Evolutionary conservation across 1,140 invertebrate genomes (phyloP).

Genomic region (Drosophila sp.): DNA sequence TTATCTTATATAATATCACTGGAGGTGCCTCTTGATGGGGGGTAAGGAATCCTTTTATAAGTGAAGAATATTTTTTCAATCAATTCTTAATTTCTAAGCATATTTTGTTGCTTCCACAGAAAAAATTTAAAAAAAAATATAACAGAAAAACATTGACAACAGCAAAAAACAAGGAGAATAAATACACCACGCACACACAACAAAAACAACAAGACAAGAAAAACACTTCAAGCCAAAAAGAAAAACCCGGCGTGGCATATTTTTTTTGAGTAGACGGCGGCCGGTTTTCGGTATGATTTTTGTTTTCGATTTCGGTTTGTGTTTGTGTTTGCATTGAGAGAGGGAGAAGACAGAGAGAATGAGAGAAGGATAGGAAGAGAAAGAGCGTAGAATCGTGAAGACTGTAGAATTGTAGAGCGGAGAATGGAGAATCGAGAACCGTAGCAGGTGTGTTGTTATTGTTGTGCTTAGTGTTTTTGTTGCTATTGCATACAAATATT

Average conservation of each 20-base stretch:
- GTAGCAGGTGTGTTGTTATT: slow-evolving; percentile 14
- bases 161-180: slow-evolving; percentile 14
- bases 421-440: neutral
- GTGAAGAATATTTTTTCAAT: neutral
- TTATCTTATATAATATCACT: slow-evolving; percentile 2
- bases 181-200: slow-evolving; percentile 5
- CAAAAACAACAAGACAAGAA: slow-evolving; percentile 16
- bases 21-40: neutral
- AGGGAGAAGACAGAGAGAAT: neutral
- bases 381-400: slow-evolving; percentile 4
- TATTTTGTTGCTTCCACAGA: neutral
- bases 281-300: slow-evolving; percentile 33
- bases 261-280: slow-evolving; percentile 20
- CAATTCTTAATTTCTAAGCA: slow-evolving; percentile 8
- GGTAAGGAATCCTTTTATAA: neutral
- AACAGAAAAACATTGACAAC: slow-evolving; percentile 9
- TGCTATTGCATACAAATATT: slow-evolving; percentile 19
- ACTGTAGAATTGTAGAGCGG: slow-evolving; percentile 3
- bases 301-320: slow-evolving; percentile 7
- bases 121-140: neutral
- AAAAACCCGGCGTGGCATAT: slow-evolving; percentile 66
- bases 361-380: neutral
- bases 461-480: slow-evolving; percentile 3
- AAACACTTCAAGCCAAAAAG: slow-evolving; percentile 19
- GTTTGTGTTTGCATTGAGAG: slow-evolving; percentile 9